Percentiles rank a stretch among this genome's conserved stretches.
Conservation (phyloP, 2,113 vertebrate genomes). For the Protobothrops flavoviridis region DNA sequence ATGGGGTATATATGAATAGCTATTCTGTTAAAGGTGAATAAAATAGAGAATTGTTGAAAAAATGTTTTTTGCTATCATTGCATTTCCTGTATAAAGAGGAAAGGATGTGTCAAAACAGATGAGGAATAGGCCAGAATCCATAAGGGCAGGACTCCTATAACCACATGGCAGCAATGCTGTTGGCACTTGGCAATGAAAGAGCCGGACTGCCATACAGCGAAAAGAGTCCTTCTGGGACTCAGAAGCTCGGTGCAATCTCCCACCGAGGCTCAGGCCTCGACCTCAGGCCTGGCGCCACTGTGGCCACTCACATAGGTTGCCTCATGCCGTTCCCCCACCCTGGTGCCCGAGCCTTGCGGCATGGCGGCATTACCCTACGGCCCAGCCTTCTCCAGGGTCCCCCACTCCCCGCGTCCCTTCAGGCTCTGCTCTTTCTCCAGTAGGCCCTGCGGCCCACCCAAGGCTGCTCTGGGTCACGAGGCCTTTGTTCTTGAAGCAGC, state of each 20-base stretch:
- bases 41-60: conserved; percentile 61
- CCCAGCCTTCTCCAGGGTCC: no score
- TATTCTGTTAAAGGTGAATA: conserved; percentile 59
- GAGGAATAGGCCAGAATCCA: background rate
- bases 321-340: background rate
- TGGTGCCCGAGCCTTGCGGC: background rate
- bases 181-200: background rate
- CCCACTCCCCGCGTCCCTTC: no score
- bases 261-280: background rate
- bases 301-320: background rate
- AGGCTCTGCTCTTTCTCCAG: background rate
- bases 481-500: background rate
- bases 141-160: no score
- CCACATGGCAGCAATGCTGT: background rate
- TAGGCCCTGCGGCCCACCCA: background rate
- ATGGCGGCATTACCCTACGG: background rate
- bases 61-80: background rate
- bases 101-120: background rate
- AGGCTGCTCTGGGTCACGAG: background rate
- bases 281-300: background rate
- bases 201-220: background rate
- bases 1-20: conserved; percentile 48
- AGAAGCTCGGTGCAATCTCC: background rate
- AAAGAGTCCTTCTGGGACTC: background rate
- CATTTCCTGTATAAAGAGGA: background rate